These are phyloP conservation scores for Temnothorax curvispinosus DNA, from an alignment of 1,140 invertebrate species.

Conservation along the genomic window DNA sequence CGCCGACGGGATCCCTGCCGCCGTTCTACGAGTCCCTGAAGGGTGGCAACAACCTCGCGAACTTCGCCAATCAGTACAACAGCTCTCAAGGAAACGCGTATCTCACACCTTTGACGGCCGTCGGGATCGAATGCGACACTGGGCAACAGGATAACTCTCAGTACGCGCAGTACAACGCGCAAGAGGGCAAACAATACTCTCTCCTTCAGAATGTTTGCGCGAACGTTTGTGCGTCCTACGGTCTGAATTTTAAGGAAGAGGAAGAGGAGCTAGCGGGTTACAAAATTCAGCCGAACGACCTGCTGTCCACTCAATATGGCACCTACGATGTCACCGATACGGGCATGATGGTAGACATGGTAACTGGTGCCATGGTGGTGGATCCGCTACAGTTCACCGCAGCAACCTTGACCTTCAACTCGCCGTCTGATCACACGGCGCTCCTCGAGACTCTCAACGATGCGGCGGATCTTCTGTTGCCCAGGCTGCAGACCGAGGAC, in stretches of 20 bases:
- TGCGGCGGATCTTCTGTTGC: conserved; percentile 91
- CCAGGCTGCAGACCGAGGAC: conserved; percentile 88
- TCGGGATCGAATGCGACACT: conserved; percentile 91
- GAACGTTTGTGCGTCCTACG: conserved; percentile 90
- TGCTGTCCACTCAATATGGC: conserved; percentile 88
- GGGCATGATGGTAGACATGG: conserved; percentile 93
- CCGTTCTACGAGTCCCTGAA: conserved; percentile 95
- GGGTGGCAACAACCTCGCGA: conserved; percentile 87
- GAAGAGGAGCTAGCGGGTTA: conserved; percentile 91
- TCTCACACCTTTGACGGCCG: conserved; percentile 87
- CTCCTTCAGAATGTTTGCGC: conserved; percentile 91
- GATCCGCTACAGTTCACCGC: conserved; percentile 93
- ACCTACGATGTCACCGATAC: conserved; percentile 90
- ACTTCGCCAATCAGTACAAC: conserved; percentile 88
- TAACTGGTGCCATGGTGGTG: conserved; percentile 89
- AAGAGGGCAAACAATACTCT: conserved; percentile 91
- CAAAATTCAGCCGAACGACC: conserved; percentile 88
- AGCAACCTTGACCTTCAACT: conserved; percentile 92
- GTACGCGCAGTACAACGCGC: conserved; percentile 84
- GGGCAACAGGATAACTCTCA: conserved; percentile 87
- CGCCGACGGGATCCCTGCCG: conserved; percentile 92
- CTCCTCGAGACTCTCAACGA: conserved; percentile 90
- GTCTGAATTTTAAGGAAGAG: conserved; percentile 91
- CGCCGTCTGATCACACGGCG: conserved; percentile 90
- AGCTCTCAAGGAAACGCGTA: conserved; percentile 85